Evolutionary conservation across 2,888 invertebrate species (phyloP).

Genomic region (Platerodrilus igneus): DNA sequence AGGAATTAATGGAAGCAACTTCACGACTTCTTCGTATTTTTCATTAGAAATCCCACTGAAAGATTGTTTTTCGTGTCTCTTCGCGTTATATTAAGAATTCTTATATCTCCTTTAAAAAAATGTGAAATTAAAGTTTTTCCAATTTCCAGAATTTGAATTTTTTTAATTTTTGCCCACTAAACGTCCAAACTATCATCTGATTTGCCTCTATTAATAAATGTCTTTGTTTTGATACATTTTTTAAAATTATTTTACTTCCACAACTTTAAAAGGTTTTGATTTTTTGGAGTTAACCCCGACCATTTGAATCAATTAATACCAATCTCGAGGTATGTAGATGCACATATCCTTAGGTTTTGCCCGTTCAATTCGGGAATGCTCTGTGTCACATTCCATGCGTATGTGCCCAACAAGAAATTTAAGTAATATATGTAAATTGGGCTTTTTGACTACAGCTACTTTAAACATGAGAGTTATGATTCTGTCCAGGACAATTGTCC

Average conservation of each 20-base stretch:
- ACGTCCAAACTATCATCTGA: neutral
- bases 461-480: constrained; percentile 2
- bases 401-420: constrained; percentile 3
- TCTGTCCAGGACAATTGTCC: constrained; percentile 2
- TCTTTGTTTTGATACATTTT: constrained; percentile 1
- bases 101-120: neutral
- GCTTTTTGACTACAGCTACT: neutral
- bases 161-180: constrained; percentile 1
- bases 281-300: neutral
- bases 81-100: neutral
- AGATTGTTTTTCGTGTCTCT: neutral
- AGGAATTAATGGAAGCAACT: no score
- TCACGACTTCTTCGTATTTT: no score
- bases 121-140: constrained; percentile 1
- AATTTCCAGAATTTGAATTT: constrained; percentile 1
- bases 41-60: neutral
- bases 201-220: neutral
- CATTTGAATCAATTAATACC: neutral
- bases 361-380: constrained; percentile 1
- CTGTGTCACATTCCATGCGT: constrained; percentile 2
- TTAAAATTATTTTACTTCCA: neutral
- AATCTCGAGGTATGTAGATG: constrained; percentile 3
- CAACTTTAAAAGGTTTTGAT: neutral
- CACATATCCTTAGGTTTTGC: constrained; percentile 3
- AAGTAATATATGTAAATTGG: neutral